phyloP scores from a whole-genome alignment of 2,113 vertebrate species.

The Datnioides undecimradiatus region DNA sequence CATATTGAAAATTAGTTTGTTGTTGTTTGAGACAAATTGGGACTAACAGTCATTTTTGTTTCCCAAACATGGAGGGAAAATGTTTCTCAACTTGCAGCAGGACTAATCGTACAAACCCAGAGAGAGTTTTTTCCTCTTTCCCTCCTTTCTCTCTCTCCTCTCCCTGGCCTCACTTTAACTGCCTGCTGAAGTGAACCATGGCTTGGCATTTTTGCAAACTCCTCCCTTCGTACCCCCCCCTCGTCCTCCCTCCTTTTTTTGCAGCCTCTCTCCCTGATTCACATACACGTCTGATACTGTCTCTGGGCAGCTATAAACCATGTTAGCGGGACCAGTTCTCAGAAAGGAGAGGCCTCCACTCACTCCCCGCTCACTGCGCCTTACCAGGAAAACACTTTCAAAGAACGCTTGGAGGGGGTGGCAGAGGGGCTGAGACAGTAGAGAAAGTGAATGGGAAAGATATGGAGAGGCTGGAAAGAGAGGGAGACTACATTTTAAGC shows the following conservation, averaged over 20 bases:
- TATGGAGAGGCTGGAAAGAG: constrained; percentile 64
- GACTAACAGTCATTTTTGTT: background rate
- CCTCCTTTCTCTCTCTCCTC: constrained; percentile 56
- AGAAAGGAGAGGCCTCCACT: constrained; percentile 79
- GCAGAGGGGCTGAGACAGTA: constrained; percentile 50
- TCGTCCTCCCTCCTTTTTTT: constrained; percentile 28
- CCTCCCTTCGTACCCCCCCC: constrained; percentile 66
- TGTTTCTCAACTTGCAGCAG: constrained; percentile 46
- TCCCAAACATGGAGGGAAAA: background rate
- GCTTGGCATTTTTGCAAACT: constrained; percentile 82
- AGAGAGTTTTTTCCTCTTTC: background rate
- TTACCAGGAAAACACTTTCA: constrained; percentile 81
- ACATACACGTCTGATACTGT: constrained; percentile 79
- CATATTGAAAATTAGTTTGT: background rate
- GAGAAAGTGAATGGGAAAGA: constrained; percentile 69
- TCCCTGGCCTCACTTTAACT: constrained; percentile 82
- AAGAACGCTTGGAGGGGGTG: constrained; percentile 63
- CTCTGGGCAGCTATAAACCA: constrained; percentile 81
- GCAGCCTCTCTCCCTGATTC: constrained; percentile 68
- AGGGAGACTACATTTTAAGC: constrained; percentile 46
- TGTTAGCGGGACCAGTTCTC: constrained; percentile 78
- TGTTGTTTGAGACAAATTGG: background rate
- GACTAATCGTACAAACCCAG: constrained; percentile 47
- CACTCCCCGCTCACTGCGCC: constrained; percentile 56
- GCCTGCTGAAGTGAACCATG: constrained; percentile 83